Evolutionary conservation across 37 sponge, comb jelly and placozoan species (phyloP).

Genomic region (Cliona cf. orientalis): DNA sequence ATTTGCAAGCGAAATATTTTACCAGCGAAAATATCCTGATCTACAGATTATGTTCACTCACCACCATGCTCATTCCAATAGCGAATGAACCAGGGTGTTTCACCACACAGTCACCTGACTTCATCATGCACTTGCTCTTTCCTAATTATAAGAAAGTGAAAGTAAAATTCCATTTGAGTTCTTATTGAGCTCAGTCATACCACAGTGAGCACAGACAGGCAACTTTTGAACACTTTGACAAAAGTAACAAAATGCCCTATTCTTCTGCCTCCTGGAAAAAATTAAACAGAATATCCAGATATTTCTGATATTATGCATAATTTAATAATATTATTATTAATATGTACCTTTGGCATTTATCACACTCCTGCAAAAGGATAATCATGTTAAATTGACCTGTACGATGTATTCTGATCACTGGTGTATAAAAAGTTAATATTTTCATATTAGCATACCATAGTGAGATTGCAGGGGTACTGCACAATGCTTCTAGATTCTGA

Average conservation of each 20-base stretch:
- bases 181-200: constrained; percentile 42
- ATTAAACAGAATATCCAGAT: too few relatives aligned
- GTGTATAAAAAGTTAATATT: neutral
- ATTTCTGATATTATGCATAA: neutral
- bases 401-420: neutral
- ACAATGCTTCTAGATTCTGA: constrained; percentile 55
- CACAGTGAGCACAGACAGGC: constrained; percentile 94
- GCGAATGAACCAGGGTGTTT: constrained; percentile 86
- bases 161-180: neutral
- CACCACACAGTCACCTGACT: constrained; percentile 95
- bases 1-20: too few relatives aligned
- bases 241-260: constrained; percentile 98
- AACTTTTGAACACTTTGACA: constrained; percentile 86
- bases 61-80: constrained; percentile 92
- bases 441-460: constrained; percentile 65
- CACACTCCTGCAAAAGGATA: constrained; percentile 75
- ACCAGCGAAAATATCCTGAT: too few relatives aligned
- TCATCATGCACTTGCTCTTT: constrained; percentile 95
- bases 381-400: neutral
- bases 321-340: neutral
- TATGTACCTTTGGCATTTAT: constrained; percentile 84
- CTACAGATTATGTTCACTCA: too few relatives aligned
- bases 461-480: constrained; percentile 71
- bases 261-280: constrained; percentile 86
- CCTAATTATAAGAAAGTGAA: constrained; percentile 39